A percentile compares a stretch with the other conserved stretches of the same genome.
Conservation (phyloP, 2,797 vertebrate species). For the Muraenolepis orangiensis region DNA sequence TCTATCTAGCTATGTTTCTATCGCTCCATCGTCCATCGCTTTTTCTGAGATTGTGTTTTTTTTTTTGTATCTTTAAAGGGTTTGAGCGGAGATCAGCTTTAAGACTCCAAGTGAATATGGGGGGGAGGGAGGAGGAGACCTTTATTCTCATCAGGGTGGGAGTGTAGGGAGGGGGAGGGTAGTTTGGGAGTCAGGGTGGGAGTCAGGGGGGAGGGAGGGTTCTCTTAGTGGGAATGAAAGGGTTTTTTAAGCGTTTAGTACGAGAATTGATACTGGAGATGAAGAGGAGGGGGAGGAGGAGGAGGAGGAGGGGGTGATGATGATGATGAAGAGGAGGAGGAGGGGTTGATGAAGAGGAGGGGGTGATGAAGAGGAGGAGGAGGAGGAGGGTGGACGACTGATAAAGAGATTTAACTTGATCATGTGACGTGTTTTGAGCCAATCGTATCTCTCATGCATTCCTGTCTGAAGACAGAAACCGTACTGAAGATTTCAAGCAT, state of each 20-base stretch:
- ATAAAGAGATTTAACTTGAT: conserved; percentile 78
- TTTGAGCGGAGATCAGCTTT: background rate
- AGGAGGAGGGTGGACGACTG: conserved; percentile 66
- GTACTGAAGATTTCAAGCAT: conserved; percentile 87
- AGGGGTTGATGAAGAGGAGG: conserved; percentile 56
- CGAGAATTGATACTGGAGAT: conserved; percentile 53
- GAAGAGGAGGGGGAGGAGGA: conserved; percentile 75
- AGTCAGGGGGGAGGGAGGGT: conserved; percentile 34
- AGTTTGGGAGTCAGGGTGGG: conserved; percentile 14
- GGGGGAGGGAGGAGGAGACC: too few relatives aligned
- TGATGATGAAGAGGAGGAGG: conserved; percentile 70
- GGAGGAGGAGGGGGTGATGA: conserved; percentile 63
- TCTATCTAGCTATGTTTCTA: background rate
- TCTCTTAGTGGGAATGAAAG: conserved; percentile 8
- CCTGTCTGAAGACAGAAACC: conserved; percentile 90
- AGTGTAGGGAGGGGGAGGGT: too few relatives aligned
- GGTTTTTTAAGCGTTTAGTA: conserved; percentile 31
- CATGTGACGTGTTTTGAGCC: conserved; percentile 93
- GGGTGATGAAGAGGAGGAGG: conserved; percentile 73
- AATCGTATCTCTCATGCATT: conserved; percentile 95
- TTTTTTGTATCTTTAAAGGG: too few relatives aligned
- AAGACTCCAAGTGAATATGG: background rate
- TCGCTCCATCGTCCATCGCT: background rate
- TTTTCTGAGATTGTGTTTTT: conserved; percentile 1
- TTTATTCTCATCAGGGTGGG: background rate